Conservation (phyloP, 2,113 vertebrate species). For the Brachyistius frenatus region DNA sequence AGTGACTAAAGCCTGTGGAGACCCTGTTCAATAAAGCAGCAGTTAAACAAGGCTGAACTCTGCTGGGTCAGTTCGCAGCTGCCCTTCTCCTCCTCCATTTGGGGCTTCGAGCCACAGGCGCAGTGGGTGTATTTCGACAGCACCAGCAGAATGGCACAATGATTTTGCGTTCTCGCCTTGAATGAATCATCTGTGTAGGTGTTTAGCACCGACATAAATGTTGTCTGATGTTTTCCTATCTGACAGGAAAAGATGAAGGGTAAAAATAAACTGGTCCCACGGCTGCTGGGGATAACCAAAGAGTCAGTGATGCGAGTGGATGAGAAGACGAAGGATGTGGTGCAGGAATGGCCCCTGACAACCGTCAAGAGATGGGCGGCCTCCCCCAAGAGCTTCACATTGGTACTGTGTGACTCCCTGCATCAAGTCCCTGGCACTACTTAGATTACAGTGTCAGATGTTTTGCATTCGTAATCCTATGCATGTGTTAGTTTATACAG, state of each 20-base stretch:
- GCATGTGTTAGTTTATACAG: constrained; percentile 27
- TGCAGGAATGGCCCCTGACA: constrained; percentile 98
- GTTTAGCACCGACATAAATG: constrained; percentile 46
- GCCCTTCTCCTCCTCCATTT: constrained; percentile 51
- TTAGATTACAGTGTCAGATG: not conserved
- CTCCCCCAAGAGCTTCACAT: constrained; percentile 98
- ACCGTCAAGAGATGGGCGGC: constrained; percentile 99
- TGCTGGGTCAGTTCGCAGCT: constrained; percentile 67
- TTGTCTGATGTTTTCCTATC: constrained; percentile 60
- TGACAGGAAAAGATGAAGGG: constrained; percentile 98
- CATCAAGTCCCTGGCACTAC: constrained; percentile 9
- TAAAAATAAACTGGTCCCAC: constrained; percentile 97
- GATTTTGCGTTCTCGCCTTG: constrained; percentile 13
- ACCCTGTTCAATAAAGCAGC: constrained; percentile 77
- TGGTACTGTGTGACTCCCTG: constrained; percentile 85
- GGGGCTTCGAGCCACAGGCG: constrained; percentile 29
- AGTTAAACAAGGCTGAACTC: constrained; percentile 74
- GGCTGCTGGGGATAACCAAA: constrained; percentile 97
- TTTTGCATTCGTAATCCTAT: constrained; percentile 1
- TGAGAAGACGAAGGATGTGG: constrained; percentile 97
- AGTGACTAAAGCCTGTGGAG: constrained; percentile 70
- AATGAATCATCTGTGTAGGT: constrained; percentile 75
- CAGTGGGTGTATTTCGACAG: constrained; percentile 33
- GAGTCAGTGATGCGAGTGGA: constrained; percentile 99
- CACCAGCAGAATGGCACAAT: constrained; percentile 22